A percentile compares a stretch with the other conserved stretches of the same genome.
Conservation (phyloP, 2,797 vertebrate genomes). For the Silurus aristotelis region DNA sequence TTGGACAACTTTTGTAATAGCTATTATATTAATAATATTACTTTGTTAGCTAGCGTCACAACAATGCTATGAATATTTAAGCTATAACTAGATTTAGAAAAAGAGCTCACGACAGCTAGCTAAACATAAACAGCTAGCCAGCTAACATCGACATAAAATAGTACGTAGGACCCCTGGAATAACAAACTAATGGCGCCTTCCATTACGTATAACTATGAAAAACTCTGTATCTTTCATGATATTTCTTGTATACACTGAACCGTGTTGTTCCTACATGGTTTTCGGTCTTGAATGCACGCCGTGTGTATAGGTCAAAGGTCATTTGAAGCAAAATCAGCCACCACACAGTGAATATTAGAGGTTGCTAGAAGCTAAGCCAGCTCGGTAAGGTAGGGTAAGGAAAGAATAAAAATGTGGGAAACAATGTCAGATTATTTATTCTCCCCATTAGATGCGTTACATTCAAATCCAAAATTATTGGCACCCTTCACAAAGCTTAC, state of each 20-base stretch:
- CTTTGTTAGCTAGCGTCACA: not conserved
- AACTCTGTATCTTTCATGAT: too few species aligned
- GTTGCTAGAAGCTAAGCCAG: constrained; percentile 34
- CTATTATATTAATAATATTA: too few species aligned
- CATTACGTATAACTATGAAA: not conserved
- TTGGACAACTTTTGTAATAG: too few species aligned
- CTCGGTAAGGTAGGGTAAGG: constrained; percentile 14
- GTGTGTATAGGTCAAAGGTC: constrained; percentile 27
- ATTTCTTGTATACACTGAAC: not conserved
- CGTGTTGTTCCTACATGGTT: not conserved
- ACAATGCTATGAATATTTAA: not conserved
- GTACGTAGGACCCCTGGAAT: too few species aligned
- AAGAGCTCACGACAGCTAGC: not conserved
- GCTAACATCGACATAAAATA: not conserved
- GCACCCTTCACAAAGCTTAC: not conserved
- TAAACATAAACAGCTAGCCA: not conserved
- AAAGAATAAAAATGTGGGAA: not conserved
- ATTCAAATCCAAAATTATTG: not conserved
- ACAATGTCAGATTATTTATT: not conserved
- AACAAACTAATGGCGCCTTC: not conserved
- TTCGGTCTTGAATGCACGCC: constrained; percentile 49
- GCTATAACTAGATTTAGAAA: not conserved
- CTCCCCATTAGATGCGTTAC: not conserved
- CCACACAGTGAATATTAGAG: constrained; percentile 45
- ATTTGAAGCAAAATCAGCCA: constrained; percentile 45